These are phyloP conservation scores for Portunus trituberculatus DNA, from an alignment of 1,140 invertebrate species.

Conservation along the genomic window DNA sequence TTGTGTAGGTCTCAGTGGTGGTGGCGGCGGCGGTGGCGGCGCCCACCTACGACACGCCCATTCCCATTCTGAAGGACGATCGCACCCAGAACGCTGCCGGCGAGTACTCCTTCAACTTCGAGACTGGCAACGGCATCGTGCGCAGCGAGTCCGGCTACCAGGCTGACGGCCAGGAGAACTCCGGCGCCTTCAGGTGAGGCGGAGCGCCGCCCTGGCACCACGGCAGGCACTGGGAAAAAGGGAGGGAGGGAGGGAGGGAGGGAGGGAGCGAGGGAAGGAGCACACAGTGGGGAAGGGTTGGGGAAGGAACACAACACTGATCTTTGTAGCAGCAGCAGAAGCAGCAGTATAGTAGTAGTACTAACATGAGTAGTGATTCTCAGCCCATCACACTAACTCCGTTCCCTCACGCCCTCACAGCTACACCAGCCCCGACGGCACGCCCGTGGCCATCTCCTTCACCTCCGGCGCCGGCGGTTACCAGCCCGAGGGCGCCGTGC, in stretches of 20 bases:
- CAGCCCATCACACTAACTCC: neutral
- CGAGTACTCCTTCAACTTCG: conserved; percentile 38
- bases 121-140: conserved; percentile 37
- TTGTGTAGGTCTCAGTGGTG: neutral
- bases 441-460: conserved; percentile 82
- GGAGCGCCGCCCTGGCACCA: neutral
- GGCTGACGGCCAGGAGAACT: conserved; percentile 22
- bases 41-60: conserved; percentile 5
- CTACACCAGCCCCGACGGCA: conserved; percentile 82
- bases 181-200: conserved; percentile 24
- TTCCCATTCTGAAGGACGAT: conserved; percentile 30
- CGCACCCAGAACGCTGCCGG: conserved; percentile 26
- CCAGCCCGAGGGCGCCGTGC: conserved; percentile 82
- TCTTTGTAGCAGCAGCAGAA: neutral
- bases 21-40: conserved; percentile 30
- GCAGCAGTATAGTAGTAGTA: no score
- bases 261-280: neutral
- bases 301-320: neutral
- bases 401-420: conserved; percentile 77
- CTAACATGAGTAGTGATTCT: no score
- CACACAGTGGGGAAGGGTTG: neutral
- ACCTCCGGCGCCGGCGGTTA: conserved; percentile 82
- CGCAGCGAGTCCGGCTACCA: neutral
- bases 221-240: no score
- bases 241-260: neutral